Evolutionary conservation across 1,140 invertebrate genomes (phyloP).

Genomic region (Lordiphosa stackelbergi): DNA sequence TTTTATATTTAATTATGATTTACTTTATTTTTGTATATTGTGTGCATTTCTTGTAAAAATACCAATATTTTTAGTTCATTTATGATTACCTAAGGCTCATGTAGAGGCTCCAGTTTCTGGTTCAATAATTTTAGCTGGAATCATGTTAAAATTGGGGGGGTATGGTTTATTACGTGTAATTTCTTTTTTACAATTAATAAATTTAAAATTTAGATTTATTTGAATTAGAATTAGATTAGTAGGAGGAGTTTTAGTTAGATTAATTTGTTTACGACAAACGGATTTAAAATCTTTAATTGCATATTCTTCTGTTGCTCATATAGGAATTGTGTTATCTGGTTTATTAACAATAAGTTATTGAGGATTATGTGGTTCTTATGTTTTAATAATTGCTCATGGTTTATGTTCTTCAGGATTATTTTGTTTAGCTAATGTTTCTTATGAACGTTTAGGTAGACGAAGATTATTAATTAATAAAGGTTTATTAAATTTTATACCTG

Average conservation of each 20-base stretch:
- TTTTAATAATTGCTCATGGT: slow-evolving; percentile 83
- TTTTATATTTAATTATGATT: slow-evolving; percentile 77
- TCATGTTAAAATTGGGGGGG: slow-evolving; percentile 84
- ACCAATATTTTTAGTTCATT: slow-evolving; percentile 84
- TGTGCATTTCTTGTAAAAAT: slow-evolving; percentile 84
- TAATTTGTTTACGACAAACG: slow-evolving; percentile 81
- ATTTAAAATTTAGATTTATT: slow-evolving; percentile 77
- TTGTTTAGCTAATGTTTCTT: slow-evolving; percentile 82
- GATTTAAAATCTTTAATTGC: slow-evolving; percentile 50
- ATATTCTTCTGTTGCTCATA: slow-evolving; percentile 48
- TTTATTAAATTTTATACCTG: slow-evolving; percentile 76
- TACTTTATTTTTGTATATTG: slow-evolving; percentile 79
- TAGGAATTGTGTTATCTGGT: slow-evolving; percentile 51
- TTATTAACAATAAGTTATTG: slow-evolving; percentile 79
- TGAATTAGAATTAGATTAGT: slow-evolving; percentile 79
- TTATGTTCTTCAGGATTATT: slow-evolving; percentile 84
- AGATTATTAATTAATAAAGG: slow-evolving; percentile 77
- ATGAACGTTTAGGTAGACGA: slow-evolving; percentile 78
- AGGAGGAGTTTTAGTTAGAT: slow-evolving; percentile 79
- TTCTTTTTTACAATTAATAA: slow-evolving; percentile 75
- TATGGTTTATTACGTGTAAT: slow-evolving; percentile 81
- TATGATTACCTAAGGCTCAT: slow-evolving; percentile 86
- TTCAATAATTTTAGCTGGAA: slow-evolving; percentile 84
- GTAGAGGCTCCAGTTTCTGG: slow-evolving; percentile 84
- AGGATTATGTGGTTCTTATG: slow-evolving; percentile 78